Evolutionary conservation across 2,888 invertebrate species (phyloP).

Genomic region (Rugalucina vietnamica): DNA sequence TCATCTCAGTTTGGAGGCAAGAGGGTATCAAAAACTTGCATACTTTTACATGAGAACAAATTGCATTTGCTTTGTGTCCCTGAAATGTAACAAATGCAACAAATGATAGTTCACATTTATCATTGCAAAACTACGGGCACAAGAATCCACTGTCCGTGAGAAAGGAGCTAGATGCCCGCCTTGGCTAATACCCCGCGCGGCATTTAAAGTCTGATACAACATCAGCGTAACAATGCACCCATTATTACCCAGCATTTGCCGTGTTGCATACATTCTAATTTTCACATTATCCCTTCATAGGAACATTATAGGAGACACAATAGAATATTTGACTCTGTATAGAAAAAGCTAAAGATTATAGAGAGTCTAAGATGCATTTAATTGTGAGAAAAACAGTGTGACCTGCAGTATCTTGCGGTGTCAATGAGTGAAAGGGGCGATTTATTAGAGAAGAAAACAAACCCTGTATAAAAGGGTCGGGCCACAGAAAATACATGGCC

Average conservation of each 20-base stretch:
- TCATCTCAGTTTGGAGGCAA: too few species aligned
- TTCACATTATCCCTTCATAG: slow-evolving; percentile 62
- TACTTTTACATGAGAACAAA: too few species aligned
- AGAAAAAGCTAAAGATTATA: slow-evolving; percentile 49
- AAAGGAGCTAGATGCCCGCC: background rate
- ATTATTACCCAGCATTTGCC: slow-evolving; percentile 38
- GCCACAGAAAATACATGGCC: too few species aligned
- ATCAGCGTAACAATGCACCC: slow-evolving; percentile 8
- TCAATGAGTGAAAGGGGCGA: slow-evolving; percentile 59
- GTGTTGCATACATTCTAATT: slow-evolving; percentile 57
- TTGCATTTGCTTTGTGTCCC: too few species aligned
- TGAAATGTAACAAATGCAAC: background rate
- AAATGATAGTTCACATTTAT: background rate
- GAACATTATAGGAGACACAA: slow-evolving; percentile 50
- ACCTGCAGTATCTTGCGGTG: slow-evolving; percentile 57
- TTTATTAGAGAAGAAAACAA: slow-evolving; percentile 57
- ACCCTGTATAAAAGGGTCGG: background rate
- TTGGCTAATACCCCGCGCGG: background rate
- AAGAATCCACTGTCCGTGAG: background rate
- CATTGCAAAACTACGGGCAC: background rate
- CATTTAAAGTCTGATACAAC: slow-evolving; percentile 14
- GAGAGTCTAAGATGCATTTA: slow-evolving; percentile 32
- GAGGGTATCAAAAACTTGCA: too few species aligned
- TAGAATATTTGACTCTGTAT: slow-evolving; percentile 53
- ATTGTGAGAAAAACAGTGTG: slow-evolving; percentile 62